phyloP scores from a whole-genome alignment of 2,797 vertebrate genomes.

The Xyrichtys novacula region DNA sequence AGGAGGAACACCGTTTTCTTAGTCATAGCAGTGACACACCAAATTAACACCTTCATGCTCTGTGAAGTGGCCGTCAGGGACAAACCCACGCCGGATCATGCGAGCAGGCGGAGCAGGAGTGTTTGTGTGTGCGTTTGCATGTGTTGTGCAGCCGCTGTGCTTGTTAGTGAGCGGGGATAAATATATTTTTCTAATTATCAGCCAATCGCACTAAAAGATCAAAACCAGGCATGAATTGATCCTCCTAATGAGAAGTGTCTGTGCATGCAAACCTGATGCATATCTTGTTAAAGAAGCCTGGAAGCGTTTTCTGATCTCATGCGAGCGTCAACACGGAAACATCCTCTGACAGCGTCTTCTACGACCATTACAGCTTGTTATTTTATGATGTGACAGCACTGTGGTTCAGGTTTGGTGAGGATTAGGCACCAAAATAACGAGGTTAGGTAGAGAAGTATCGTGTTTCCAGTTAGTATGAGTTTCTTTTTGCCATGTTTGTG shows the following conservation, averaged over 20 bases:
- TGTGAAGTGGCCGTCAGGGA: constrained; percentile 51
- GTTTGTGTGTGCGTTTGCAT: constrained; percentile 17
- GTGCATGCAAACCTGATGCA: background rate
- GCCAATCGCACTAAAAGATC: background rate
- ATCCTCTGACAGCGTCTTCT: background rate
- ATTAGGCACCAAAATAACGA: background rate
- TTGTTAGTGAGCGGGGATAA: background rate
- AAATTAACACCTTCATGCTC: constrained; percentile 66
- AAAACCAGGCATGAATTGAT: background rate
- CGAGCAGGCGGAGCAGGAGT: constrained; percentile 15
- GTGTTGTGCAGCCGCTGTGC: background rate
- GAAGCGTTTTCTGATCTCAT: background rate
- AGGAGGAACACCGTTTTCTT: constrained; percentile 40
- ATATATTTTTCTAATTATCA: background rate
- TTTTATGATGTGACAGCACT: background rate
- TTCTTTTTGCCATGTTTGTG: too few species aligned
- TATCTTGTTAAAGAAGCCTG: background rate
- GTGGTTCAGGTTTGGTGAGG: background rate
- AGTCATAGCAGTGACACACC: constrained; percentile 57
- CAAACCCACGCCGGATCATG: constrained; percentile 27
- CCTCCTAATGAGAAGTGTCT: background rate
- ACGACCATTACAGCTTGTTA: background rate
- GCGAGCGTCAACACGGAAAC: background rate
- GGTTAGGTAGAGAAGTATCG: background rate
- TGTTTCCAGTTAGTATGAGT: background rate